phyloP scores from a whole-genome alignment of 2,888 invertebrate species.

The Agrotis segetum region DNA sequence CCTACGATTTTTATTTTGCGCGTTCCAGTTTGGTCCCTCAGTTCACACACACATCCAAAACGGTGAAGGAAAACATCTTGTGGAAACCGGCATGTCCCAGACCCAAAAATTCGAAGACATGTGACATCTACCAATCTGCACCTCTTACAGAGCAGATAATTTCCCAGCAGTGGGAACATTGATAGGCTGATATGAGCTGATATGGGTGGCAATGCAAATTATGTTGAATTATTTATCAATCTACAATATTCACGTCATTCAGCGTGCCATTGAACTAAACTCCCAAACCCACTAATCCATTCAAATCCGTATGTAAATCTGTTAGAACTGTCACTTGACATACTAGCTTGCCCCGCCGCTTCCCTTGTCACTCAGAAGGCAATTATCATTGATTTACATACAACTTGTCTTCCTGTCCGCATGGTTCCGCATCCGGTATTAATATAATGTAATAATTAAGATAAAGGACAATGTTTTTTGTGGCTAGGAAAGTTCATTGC shows the following conservation, averaged over 20 bases:
- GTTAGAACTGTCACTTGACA: slow-evolving; percentile 46
- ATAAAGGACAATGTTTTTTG: slow-evolving; percentile 63
- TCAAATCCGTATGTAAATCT: slow-evolving; percentile 58
- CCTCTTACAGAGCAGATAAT: too few species aligned
- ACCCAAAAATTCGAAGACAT: too few species aligned
- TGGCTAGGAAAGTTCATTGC: slow-evolving; percentile 55
- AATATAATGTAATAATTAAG: slow-evolving; percentile 63
- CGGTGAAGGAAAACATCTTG: too few species aligned
- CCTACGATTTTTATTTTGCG: too few species aligned
- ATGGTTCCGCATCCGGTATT: slow-evolving; percentile 71
- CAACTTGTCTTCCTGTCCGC: slow-evolving; percentile 67
- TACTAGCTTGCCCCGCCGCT: slow-evolving; percentile 41
- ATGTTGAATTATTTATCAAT: neutral
- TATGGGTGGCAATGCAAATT: too few species aligned
- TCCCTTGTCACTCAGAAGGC: slow-evolving; percentile 57
- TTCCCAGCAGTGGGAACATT: too few species aligned
- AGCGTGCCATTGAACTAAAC: slow-evolving; percentile 26
- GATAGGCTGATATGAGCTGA: too few species aligned
- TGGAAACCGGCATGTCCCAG: too few species aligned
- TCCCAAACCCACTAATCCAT: slow-evolving; percentile 39
- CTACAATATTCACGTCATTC: slow-evolving; percentile 10
- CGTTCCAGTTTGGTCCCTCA: too few species aligned
- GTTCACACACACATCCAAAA: too few species aligned
- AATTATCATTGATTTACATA: slow-evolving; percentile 64
- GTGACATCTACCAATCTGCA: too few species aligned